Conservation (phyloP, 2,113 vertebrate genomes). For the Axis porcinus region DNA sequence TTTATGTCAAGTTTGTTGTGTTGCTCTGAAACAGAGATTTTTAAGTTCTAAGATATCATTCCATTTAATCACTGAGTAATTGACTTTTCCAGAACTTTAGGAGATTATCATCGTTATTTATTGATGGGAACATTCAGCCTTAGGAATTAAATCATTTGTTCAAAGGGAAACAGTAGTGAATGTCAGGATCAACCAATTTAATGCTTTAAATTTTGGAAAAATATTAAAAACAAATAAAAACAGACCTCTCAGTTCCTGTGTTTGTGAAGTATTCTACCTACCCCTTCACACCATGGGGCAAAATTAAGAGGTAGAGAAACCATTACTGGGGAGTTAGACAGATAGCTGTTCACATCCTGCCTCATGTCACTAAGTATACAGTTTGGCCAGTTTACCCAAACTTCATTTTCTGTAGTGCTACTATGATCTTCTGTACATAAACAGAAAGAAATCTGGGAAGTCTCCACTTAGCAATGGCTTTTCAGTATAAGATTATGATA, state of each 20-base stretch:
- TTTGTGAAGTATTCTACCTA: background rate
- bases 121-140: background rate
- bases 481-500: background rate
- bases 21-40: background rate
- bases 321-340: background rate
- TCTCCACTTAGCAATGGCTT: background rate
- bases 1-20: background rate
- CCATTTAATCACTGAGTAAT: background rate
- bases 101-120: background rate
- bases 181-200: background rate
- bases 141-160: background rate
- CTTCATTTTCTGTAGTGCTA: background rate
- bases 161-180: background rate
- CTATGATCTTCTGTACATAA: background rate
- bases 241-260: background rate
- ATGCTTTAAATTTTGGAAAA: background rate
- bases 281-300: background rate
- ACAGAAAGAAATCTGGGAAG: background rate
- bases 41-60: background rate
- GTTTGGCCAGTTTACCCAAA: background rate
- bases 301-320: background rate
- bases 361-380: background rate
- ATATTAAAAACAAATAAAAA: background rate
- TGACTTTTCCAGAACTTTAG: background rate
- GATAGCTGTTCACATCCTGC: background rate